Percentiles rank a stretch among this genome's conserved stretches.
Conservation (phyloP, 2,888 invertebrate genomes). For the Brachyopa scutellaris region DNA sequence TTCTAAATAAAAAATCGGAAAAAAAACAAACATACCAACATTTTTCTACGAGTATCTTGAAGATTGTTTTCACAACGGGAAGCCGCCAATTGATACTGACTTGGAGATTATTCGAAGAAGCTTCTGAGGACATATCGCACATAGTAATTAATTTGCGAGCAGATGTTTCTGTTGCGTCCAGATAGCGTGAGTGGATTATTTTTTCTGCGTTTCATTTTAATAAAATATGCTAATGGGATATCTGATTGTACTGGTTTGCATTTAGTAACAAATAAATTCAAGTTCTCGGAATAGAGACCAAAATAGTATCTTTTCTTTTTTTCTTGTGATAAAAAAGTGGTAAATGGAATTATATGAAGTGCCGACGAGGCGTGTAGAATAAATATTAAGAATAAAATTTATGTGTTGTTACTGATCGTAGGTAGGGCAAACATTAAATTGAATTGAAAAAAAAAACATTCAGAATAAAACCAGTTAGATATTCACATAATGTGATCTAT, state of each 20-base stretch:
- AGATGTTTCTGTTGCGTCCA: slow-evolving; percentile 2
- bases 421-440: too few relatives aligned
- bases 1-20: background rate
- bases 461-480: too few relatives aligned
- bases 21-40: slow-evolving; percentile 4
- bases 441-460: too few relatives aligned
- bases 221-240: slow-evolving; percentile 17
- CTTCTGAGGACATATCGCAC: slow-evolving; percentile 22
- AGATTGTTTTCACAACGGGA: slow-evolving; percentile 4
- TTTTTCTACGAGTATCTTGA: slow-evolving; percentile 13
- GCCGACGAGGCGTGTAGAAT: too few relatives aligned
- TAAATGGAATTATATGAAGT: too few relatives aligned
- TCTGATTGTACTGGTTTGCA: slow-evolving; percentile 11
- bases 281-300: background rate
- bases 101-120: slow-evolving; percentile 23
- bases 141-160: slow-evolving; percentile 19
- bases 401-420: too few relatives aligned
- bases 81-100: background rate
- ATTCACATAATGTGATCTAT: too few relatives aligned
- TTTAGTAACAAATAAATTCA: background rate
- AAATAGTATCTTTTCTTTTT: background rate
- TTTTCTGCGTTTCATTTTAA: background rate
- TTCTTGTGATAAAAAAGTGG: too few relatives aligned
- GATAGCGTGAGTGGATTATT: background rate
- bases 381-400: too few relatives aligned